Evolutionary conservation across 2,888 invertebrate species (phyloP), one percentile per base, ranked within the genome.

Genomic region (Drosophila paramelanica): DNA sequence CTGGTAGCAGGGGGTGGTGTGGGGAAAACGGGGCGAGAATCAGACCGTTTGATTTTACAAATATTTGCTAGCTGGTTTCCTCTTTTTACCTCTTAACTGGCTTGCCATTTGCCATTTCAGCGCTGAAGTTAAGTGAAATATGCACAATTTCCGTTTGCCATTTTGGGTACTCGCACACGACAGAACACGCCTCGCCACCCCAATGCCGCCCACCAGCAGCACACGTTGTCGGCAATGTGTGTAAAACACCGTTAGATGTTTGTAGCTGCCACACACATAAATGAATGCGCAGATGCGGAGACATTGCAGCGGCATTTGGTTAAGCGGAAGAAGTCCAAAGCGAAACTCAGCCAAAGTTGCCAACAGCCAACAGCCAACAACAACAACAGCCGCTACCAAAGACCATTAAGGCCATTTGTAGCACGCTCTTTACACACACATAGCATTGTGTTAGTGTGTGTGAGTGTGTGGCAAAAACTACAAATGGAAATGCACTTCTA

Each of bases 111-210:
- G 83, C 73, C 80, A 79, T 77, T 88, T 88, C 68, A 83, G 64
- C 83, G 73, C 61, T 77, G 73, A 89, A 74, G 72, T 69, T 86
- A 80, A 88, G 84, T 83, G 89, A 89, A 83, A 83, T 83, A 83
- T 88, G 73, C 68, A 79, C 73, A 86, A 86, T 86, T 86, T 82
- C 83, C 82, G 89, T 68, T 86, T 82, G 80, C 87, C 83, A 86
- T 79, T 88, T 78, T 50, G 41, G 46, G 51, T 36, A 23, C 43
- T 46, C 61, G 36, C 11, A 8, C 36, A 25, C 11, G 10, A 23
- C 13, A 0, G 11, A 23, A 23, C 23, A 23, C 23, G 3, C 23
- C 23, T 23, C 23, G 17, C 17, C 17, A 17, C 17, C 17, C 17
- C 17, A 17, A 17, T 17, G 17, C 17, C 17, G 17, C 17, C 17